Conservation (phyloP, 2,888 invertebrate genomes). For the Pantelozetes paolii region DNA sequence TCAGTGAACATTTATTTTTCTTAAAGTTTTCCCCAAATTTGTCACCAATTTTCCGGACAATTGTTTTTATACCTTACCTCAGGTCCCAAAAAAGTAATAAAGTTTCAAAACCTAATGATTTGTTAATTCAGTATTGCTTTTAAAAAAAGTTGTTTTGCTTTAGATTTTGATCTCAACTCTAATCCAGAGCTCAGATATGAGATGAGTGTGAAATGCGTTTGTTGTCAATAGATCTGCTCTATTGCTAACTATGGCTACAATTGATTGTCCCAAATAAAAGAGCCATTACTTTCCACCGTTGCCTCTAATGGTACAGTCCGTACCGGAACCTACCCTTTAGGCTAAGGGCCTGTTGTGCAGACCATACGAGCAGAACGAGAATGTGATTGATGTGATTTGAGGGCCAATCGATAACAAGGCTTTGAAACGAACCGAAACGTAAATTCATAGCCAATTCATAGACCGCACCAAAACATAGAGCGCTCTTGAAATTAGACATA, state of each 20-base stretch:
- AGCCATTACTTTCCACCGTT: slow-evolving; percentile 11
- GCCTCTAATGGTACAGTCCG: background rate
- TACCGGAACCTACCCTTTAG: slow-evolving; percentile 25
- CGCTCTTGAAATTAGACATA: slow-evolving; percentile 20
- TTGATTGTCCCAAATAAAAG: slow-evolving; percentile 19
- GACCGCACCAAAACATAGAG: slow-evolving; percentile 19
- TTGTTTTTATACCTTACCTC: background rate
- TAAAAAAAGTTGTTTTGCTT: slow-evolving; percentile 5
- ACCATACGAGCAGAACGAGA: slow-evolving; percentile 10
- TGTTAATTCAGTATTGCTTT: background rate
- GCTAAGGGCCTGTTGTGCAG: slow-evolving; percentile 1
- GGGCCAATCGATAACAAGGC: slow-evolving; percentile 27
- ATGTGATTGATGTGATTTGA: slow-evolving; percentile 27
- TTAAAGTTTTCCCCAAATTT: background rate
- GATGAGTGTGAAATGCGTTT: slow-evolving; percentile 13
- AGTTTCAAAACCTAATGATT: background rate
- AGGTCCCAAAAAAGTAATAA: background rate
- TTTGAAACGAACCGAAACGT: slow-evolving; percentile 26
- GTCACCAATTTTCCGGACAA: background rate
- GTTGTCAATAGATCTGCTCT: background rate
- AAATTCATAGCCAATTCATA: slow-evolving; percentile 21
- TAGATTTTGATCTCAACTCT: slow-evolving; percentile 6
- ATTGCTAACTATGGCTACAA: background rate
- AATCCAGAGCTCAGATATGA: background rate
- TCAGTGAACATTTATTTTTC: background rate